Percentiles rank a stretch among this genome's conserved stretches.
These are phyloP conservation scores for Perodicticus potto DNA, from an alignment of 2,797 vertebrate genomes.

Conservation along the genomic window DNA sequence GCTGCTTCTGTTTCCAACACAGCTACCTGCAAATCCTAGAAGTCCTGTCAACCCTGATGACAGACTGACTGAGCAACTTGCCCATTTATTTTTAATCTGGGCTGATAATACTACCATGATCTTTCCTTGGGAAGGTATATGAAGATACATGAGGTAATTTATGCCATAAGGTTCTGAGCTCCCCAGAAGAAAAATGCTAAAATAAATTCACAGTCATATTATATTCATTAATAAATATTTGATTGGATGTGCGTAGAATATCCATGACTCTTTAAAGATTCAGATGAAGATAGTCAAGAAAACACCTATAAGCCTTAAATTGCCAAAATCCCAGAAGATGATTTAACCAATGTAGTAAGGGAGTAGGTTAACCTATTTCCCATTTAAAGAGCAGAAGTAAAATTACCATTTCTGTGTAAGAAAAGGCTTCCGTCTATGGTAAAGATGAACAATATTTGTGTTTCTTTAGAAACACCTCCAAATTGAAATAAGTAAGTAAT, in stretches of 20 bases:
- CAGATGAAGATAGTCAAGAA: slow-evolving; percentile 59
- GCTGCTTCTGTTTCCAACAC: neutral
- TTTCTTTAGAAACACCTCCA: slow-evolving; percentile 18
- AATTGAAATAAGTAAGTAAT: slow-evolving; percentile 3
- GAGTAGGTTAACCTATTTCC: slow-evolving; percentile 67
- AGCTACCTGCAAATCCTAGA: neutral
- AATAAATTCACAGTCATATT: slow-evolving; percentile 76
- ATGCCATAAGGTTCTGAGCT: slow-evolving; percentile 57
- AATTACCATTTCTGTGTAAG: slow-evolving; percentile 49
- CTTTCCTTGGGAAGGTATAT: slow-evolving; percentile 10
- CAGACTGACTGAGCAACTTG: slow-evolving; percentile 11
- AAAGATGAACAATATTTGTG: slow-evolving; percentile 12
- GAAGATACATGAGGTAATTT: slow-evolving; percentile 70
- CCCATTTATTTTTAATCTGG: slow-evolving; percentile 46
- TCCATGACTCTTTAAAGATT: slow-evolving; percentile 63
- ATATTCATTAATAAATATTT: slow-evolving; percentile 79
- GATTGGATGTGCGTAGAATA: slow-evolving; percentile 59
- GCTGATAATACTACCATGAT: neutral
- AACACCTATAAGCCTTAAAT: slow-evolving; percentile 66
- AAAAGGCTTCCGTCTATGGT: neutral
- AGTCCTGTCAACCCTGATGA: neutral
- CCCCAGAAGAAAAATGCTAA: slow-evolving; percentile 61
- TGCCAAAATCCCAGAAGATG: slow-evolving; percentile 64
- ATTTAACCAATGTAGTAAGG: slow-evolving; percentile 75
- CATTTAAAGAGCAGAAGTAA: slow-evolving; percentile 70